Evolutionary conservation across 1,140 invertebrate species (phyloP), one percentile per base, ranked within the genome.

Genomic region (Archivesica marissinica): DNA sequence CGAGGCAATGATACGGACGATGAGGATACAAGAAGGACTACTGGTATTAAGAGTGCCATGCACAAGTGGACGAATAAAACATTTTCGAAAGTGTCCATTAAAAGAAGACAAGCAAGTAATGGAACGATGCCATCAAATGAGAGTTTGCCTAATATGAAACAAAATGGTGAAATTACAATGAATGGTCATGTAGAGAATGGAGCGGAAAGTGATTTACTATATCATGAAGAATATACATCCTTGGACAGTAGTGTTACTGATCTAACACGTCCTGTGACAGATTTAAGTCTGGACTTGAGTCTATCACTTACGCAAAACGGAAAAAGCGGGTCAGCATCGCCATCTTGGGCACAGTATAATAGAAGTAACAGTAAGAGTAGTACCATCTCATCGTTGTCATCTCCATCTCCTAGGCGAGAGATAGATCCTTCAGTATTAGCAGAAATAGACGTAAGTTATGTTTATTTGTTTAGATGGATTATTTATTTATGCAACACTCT

Each of bases 391-490:
- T 50, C 66, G 17, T 23, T 72, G 50, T 47, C 79, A 7, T 85
- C 88, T 11, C 85, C 87, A 7, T 85, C 88, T 11, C 85, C 87
- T 0, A 30, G 84, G 25, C 68, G 87, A 35, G 86, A 90, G 38
- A 86, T 90, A 9, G 86, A 89, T 68, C 89, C 90, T 0, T 81
- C 44, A 4, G 87, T 88, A 20, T 23, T 91, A 75, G 90, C 90
- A 28, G 85, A 90, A 78, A 91, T 91, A 66, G 86, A 91, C 64
- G 90, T 91, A 78, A 88, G 84, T 86, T 59, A n/a, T n/a, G n/a
- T n/a, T n/a, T 64, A 25, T 23, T 64, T 64, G n/a, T 0, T n/a
- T 64, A 23, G 30, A 64, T 20, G 44, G 20, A 11, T 50, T 20
- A 20, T 50, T 30, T 7, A 30, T 0, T 28, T 0, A n/a, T 2